Conservation (phyloP, 2,888 invertebrate genomes). For the Exocentrus adspersus region DNA sequence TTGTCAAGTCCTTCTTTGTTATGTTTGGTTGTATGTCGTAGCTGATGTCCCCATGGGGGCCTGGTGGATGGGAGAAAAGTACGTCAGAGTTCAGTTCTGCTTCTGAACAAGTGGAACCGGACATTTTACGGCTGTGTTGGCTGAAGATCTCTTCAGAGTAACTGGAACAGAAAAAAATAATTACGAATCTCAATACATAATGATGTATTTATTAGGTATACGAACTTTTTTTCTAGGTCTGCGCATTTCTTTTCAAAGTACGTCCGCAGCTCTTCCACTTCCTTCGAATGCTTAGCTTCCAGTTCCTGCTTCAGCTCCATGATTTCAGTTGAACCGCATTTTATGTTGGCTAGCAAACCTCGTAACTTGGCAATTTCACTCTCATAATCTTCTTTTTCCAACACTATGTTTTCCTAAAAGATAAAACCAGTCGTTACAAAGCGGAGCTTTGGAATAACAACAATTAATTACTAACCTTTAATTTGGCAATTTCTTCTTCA, state of each 20-base stretch:
- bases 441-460: too few relatives aligned
- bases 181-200: background rate
- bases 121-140: constrained; percentile 72
- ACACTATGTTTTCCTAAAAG: constrained; percentile 46
- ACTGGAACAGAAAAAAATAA: constrained; percentile 55
- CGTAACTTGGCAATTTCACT: constrained; percentile 67
- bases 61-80: constrained; percentile 46
- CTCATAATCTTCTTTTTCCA: constrained; percentile 68
- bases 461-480: constrained; percentile 48
- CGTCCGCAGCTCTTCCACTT: constrained; percentile 81
- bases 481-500: constrained; percentile 48
- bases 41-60: constrained; percentile 53
- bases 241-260: constrained; percentile 85
- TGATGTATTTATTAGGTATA: too few relatives aligned
- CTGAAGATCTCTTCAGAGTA: constrained; percentile 76
- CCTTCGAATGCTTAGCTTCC: constrained; percentile 74
- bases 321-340: constrained; percentile 69
- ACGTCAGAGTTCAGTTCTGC: constrained; percentile 63
- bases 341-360: constrained; percentile 68
- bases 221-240: constrained; percentile 81
- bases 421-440: background rate
- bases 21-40: constrained; percentile 36
- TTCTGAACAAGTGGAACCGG: constrained; percentile 62
- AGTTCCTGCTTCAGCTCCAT: constrained; percentile 70
- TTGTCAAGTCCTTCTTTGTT: constrained; percentile 53